These are phyloP conservation scores for Passer montanus DNA, from an alignment of 2,113 vertebrate species.

Conservation along the genomic window DNA sequence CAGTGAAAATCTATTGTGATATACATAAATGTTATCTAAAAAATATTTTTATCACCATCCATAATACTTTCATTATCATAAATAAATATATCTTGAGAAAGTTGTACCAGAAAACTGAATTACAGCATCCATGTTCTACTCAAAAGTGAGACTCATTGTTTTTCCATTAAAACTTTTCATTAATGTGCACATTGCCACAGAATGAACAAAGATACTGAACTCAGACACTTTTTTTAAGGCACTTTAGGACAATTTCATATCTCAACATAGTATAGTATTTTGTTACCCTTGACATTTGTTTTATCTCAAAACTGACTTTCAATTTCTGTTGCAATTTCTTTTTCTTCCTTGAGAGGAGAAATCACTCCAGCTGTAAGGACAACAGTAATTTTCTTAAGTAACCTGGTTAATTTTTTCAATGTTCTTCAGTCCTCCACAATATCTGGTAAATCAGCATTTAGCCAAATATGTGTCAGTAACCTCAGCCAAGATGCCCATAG, in stretches of 20 bases:
- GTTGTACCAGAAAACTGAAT: neutral
- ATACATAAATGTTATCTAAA: neutral
- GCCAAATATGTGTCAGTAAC: neutral
- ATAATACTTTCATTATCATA: neutral
- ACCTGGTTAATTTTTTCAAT: neutral
- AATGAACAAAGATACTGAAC: neutral
- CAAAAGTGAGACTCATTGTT: neutral
- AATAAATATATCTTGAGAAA: neutral
- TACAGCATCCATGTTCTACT: neutral
- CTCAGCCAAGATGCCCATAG: conserved; percentile 35
- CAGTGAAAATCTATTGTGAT: neutral
- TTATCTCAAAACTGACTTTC: neutral
- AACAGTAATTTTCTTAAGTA: conserved; percentile 26
- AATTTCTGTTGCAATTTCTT: neutral
- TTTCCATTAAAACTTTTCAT: neutral
- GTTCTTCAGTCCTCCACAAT: neutral
- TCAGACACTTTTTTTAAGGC: neutral
- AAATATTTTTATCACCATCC: neutral
- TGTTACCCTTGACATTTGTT: neutral
- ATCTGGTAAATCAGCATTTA: neutral
- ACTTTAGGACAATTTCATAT: neutral
- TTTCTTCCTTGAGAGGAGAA: neutral
- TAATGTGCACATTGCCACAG: neutral
- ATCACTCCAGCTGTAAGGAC: neutral
- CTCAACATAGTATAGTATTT: neutral